phyloP scores from a whole-genome alignment of 2,113 vertebrate species.

The Picathartes gymnocephalus region DNA sequence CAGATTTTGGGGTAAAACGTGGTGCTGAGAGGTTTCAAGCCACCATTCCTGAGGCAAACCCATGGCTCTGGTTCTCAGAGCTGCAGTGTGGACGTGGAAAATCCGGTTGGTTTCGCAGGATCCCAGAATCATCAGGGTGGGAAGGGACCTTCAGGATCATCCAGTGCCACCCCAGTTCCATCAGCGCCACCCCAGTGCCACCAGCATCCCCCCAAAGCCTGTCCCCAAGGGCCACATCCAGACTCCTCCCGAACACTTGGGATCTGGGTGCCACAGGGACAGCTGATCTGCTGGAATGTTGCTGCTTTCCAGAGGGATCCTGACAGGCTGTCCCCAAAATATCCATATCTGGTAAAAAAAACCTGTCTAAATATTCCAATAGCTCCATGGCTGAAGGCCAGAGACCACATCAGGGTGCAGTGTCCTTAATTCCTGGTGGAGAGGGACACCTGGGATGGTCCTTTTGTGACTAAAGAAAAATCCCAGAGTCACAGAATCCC shows the following conservation, averaged over 20 bases:
- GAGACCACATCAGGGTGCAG: neutral
- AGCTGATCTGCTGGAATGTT: neutral
- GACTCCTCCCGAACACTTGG: neutral
- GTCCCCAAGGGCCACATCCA: neutral
- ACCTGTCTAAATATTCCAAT: neutral
- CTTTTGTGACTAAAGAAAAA: neutral
- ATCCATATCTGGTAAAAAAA: neutral
- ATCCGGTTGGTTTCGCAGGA: neutral
- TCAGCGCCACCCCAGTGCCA: neutral
- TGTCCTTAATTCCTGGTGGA: neutral
- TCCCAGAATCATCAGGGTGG: neutral
- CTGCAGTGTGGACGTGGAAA: accelerated
- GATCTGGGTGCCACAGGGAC: too few relatives aligned
- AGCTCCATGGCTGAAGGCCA: neutral
- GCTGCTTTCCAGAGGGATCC: neutral
- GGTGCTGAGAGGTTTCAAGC: neutral
- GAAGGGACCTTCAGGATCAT: accelerated
- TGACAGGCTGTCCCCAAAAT: neutral
- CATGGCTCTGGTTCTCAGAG: neutral
- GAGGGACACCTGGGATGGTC: neutral
- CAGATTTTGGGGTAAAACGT: accelerated
- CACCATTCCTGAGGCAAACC: neutral
- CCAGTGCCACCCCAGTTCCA: neutral
- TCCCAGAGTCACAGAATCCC: neutral
- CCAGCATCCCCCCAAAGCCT: neutral